Base-by-base conservation (phyloP, 2,797 vertebrate genomes). In the Dicrostonyx torquatus region DNA sequence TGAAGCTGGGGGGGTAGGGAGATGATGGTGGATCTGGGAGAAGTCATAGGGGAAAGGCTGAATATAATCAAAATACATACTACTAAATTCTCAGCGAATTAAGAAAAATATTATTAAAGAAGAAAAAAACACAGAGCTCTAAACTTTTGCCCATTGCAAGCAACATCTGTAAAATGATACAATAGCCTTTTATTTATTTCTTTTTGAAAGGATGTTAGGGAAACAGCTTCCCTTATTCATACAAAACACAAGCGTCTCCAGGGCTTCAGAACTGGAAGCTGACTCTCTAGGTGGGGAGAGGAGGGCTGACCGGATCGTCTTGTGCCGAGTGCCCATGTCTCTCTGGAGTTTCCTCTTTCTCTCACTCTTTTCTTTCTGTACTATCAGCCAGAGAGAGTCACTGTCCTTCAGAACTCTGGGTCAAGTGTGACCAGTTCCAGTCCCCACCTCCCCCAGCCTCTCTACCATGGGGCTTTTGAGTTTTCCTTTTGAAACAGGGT, bases 121-220 rank as follows among this genome's bases (percentile, higher is more conserved):
- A 64, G 60, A 40, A 87, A 18, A 18, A 88, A n/a, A 70, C n/a
- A 18, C 64, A 72, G 40, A 64, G 64, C 89, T 91, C 87, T 73
- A 22, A 91, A 84, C 43, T 26, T 94, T 55, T 48, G 48, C 45
- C 91, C 83, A 89, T 86, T 75, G 89, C 53, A 76, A 88, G 84
- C 79, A 87, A 88, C 89, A 76, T 96, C 92, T 95, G 95, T 94
- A 90, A 96, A 87, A 85, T 18, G 93, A 94, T 93, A 80, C 1
- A 40, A 89, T 37, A 66, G 91, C n/a, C 83, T 85, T 87, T 37
- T 95, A 58, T 94, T 96, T 96, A 95, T 90, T 97, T 97, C 87
- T 85, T 87, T 94, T 87, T 90, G 18, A 94, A 91, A 94, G 89
- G 80, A 89, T 93, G 53, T 91, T 84, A 93, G 60, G 87, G 95